These are phyloP conservation scores for Percopsis transmontana DNA, from an alignment of 2,113 vertebrate genomes.

Conservation along the genomic window DNA sequence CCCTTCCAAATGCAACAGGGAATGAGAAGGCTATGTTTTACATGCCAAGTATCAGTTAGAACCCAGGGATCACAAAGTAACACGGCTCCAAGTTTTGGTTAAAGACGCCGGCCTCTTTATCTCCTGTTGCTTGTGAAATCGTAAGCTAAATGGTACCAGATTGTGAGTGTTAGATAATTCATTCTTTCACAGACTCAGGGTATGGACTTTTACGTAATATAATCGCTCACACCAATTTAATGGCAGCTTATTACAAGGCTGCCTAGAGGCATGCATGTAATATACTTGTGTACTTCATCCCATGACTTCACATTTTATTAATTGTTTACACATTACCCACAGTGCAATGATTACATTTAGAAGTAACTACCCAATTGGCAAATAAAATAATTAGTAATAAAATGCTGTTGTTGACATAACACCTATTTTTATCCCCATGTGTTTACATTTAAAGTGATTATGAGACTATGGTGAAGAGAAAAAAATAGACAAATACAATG, in stretches of 20 bases:
- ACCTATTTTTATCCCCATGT: background rate
- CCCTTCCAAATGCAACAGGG: conserved; percentile 25
- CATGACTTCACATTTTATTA: background rate
- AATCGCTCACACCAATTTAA: conserved; percentile 11
- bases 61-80: background rate
- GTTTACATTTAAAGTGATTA: background rate
- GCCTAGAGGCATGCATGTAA: background rate
- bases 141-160: conserved; percentile 7
- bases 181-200: background rate
- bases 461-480: background rate
- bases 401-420: background rate
- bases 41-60: background rate
- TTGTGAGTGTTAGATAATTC: background rate
- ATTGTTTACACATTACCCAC: background rate
- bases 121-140: conserved; percentile 6
- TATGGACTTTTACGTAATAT: conserved; percentile 7
- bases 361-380: conserved; percentile 2
- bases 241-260: background rate
- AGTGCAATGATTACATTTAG: background rate
- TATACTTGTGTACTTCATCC: background rate
- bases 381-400: background rate
- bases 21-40: conserved; percentile 24
- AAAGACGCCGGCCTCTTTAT: background rate
- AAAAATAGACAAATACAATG: background rate
- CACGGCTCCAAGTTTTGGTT: background rate